Evolutionary conservation across 2,113 vertebrate genomes (phyloP).

Genomic region (Podiceps cristatus): DNA sequence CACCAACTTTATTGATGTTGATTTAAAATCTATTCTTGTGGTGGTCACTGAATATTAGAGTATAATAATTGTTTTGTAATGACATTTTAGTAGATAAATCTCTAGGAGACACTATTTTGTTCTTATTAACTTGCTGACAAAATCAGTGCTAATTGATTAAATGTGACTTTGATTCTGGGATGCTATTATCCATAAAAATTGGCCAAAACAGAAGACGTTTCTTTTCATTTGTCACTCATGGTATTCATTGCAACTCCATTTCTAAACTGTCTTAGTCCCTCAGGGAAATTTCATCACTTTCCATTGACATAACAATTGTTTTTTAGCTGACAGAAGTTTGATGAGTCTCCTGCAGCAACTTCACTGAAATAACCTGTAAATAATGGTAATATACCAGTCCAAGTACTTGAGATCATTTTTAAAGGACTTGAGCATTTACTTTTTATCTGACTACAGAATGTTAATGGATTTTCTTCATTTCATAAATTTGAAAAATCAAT

Average conservation of each 20-base stretch:
- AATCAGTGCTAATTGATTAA: not conserved
- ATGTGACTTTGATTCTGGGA: not conserved
- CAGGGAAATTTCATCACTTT: slow-evolving; percentile 6
- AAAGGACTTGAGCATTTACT: not conserved
- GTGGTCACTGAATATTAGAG: not conserved
- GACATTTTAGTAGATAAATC: not conserved
- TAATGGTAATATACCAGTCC: not conserved
- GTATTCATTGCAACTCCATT: slow-evolving; percentile 8
- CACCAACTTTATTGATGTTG: not conserved
- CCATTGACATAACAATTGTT: not conserved
- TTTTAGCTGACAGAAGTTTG: slow-evolving; percentile 19
- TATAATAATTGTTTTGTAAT: not conserved
- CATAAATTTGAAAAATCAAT: slow-evolving; percentile 25
- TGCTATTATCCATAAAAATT: not conserved
- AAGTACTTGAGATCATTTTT: slow-evolving; percentile 11
- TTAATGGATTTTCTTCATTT: slow-evolving; percentile 40
- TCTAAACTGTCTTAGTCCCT: not conserved
- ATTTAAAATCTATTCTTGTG: not conserved
- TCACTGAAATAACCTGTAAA: slow-evolving; percentile 22
- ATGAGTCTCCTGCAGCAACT: not conserved
- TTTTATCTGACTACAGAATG: not conserved
- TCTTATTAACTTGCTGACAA: not conserved
- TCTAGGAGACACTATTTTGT: not conserved
- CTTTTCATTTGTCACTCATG: not conserved
- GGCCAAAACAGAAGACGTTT: not conserved